Evolutionary conservation across 2,888 invertebrate species (phyloP), one percentile per base, ranked within the genome.

Genomic region (Cylindroiulus punctatus): DNA sequence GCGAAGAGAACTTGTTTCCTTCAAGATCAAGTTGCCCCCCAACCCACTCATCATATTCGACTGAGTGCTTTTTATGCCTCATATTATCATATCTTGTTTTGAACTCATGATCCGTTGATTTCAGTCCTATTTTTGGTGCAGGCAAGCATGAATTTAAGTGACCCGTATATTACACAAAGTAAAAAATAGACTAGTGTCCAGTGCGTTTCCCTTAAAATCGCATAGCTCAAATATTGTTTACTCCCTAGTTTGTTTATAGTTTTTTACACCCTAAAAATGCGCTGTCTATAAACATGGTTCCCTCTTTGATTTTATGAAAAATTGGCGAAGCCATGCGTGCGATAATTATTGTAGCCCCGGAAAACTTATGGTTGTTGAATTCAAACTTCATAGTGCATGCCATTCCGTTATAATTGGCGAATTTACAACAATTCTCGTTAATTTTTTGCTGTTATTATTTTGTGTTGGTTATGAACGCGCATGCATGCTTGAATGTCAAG

Each of bases 341-440:
- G 65, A 65, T 65, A 65, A 65, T 65, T 65, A 65, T 65, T 65
- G 26, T 14, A 65, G 65, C 65, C 65, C 65, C 65, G 65, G 65
- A 65, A 65, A 65, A 65, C 65, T 65, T 65, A 26, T 65, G 65
- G 65, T 12, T 65, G 65, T 65, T 65, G 65, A 65, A 65, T 65
- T 26, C 26, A 26, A 65, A 65, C 65, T 65, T 65, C 65, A 65
- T 65, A 65, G 65, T 65, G 65, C 65, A 26, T 65, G 65, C 65
- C 65, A 65, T 65, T 65, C 65, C 65, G 65, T 65, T 65, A 65
- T 65, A 65, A 65, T 65, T 65, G 65, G 65, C 65, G 26, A 65
- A 65, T 65, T 65, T 65, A 65, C 65, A 65, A 65, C 65, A 65
- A 65, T 65, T 65, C 65, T 65, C 12, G 65, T 65, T 65, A 65